These are phyloP conservation scores for Megalops atlanticus DNA, from an alignment of 2,113 vertebrate genomes.

Conservation along the genomic window DNA sequence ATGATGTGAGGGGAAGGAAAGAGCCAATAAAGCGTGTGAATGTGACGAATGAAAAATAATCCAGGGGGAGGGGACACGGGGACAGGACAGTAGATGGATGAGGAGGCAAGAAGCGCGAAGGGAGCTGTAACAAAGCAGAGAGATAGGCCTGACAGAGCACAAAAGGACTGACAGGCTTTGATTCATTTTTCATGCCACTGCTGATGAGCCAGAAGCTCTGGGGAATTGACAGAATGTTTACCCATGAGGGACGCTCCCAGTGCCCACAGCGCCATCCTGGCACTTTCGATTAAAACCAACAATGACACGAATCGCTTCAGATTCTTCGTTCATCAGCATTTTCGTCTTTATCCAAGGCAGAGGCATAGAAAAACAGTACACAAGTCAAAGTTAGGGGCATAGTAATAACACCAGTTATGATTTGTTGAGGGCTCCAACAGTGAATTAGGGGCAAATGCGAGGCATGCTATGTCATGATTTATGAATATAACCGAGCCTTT, in stretches of 20 bases:
- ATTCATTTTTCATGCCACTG: conserved; percentile 1
- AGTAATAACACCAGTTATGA: background rate
- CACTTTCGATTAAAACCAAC: conserved; percentile 1
- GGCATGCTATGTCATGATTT: background rate
- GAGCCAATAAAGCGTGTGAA: background rate
- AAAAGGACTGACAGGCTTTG: background rate
- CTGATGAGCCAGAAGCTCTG: background rate
- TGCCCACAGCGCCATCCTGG: background rate
- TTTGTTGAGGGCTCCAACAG: background rate
- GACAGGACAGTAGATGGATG: too few species aligned
- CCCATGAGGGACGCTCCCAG: background rate
- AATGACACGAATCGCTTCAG: background rate
- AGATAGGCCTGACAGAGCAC: background rate
- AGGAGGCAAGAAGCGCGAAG: background rate
- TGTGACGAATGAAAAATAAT: background rate
- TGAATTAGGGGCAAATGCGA: background rate
- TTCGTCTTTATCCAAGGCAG: background rate
- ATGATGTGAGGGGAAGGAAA: too few species aligned
- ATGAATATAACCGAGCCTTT: background rate
- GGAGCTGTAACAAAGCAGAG: background rate
- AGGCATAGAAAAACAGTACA: background rate
- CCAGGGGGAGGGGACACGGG: background rate
- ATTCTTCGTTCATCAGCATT: background rate
- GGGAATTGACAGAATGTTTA: background rate
- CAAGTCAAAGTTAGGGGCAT: background rate